Conservation (phyloP, 1,140 invertebrate species). For the Pemphigus obesinymphae region DNA sequence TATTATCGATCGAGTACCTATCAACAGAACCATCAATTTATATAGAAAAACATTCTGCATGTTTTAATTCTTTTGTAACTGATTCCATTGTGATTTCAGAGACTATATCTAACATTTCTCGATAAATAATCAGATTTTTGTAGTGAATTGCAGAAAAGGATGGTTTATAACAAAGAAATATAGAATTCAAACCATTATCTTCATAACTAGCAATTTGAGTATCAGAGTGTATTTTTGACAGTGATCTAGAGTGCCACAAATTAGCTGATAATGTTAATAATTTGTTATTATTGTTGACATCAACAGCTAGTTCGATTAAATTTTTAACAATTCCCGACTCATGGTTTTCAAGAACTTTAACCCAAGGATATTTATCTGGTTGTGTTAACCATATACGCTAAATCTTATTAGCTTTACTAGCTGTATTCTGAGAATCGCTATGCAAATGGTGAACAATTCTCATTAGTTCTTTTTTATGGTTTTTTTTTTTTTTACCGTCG, state of each 20-base stretch:
- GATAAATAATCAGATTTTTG: neutral
- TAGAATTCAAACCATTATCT: conserved; percentile 20
- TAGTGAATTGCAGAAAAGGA: neutral
- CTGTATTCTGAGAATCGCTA: neutral
- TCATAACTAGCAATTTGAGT: conserved; percentile 24
- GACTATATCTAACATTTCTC: neutral
- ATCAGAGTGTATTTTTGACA: conserved; percentile 6
- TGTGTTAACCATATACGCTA: neutral
- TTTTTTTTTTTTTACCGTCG: neutral
- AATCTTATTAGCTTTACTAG: neutral
- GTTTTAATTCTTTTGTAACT: neutral
- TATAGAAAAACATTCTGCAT: conserved; percentile 32
- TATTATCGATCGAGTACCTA: conserved; percentile 28
- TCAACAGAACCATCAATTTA: no score
- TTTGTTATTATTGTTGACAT: conserved; percentile 20
- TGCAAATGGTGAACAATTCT: neutral
- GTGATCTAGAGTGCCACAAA: no score
- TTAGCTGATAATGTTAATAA: no score
- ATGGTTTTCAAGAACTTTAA: conserved; percentile 26
- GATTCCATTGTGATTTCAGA: conserved; percentile 9
- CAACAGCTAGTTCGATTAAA: no score
- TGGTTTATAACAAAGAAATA: neutral
- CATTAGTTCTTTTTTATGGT: conserved; percentile 7
- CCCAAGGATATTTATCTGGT: conserved; percentile 28
- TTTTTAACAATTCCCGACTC: conserved; percentile 3